phyloP scores from a whole-genome alignment of 2,888 invertebrate genomes.

The Mythimna vitellina region DNA sequence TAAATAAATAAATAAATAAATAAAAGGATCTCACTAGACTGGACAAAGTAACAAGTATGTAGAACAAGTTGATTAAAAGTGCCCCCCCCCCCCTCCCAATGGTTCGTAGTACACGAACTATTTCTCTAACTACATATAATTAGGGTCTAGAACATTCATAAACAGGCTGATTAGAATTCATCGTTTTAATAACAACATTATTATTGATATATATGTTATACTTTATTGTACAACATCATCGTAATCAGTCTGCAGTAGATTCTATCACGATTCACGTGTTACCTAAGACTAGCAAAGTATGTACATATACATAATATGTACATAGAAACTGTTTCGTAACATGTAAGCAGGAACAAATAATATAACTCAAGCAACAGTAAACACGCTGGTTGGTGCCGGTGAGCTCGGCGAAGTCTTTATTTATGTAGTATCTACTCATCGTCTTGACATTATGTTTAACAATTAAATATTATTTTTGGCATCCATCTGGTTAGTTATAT shows the following conservation, averaged over 20 bases:
- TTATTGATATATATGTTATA: too few species aligned
- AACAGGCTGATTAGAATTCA: not conserved
- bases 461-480: not conserved
- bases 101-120: too few species aligned
- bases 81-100: too few species aligned
- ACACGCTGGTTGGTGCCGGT: not conserved
- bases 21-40: too few species aligned
- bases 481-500: not conserved
- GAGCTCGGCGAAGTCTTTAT: not conserved
- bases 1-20: too few species aligned
- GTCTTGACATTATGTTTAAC: slow-evolving; percentile 19
- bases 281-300: not conserved
- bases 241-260: not conserved
- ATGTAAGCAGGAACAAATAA: slow-evolving; percentile 35
- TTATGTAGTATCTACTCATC: slow-evolving; percentile 3
- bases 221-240: too few species aligned
- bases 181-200: not conserved
- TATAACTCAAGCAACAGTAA: slow-evolving; percentile 2
- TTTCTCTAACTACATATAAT: too few species aligned
- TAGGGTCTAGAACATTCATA: too few species aligned
- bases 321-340: not conserved
- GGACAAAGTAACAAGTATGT: too few species aligned
- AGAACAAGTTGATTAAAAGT: too few species aligned
- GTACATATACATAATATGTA: not conserved
- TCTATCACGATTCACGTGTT: not conserved